A percentile compares a stretch with the other conserved stretches of the same genome.
These are phyloP conservation scores for Eurosta solidaginis DNA, from an alignment of 1,140 invertebrate genomes.

Conservation along the genomic window DNA sequence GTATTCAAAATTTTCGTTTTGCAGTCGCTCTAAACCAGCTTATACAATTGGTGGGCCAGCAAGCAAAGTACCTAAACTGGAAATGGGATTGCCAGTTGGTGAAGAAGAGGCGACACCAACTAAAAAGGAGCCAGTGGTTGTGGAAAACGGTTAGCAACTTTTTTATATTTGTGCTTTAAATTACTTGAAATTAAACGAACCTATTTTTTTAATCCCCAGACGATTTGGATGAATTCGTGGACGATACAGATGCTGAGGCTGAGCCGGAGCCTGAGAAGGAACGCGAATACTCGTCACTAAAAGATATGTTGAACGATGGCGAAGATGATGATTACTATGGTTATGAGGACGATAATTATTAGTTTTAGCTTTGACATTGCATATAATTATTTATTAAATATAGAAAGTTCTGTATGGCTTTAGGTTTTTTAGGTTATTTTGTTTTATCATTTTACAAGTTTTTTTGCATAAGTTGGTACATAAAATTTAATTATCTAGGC, in stretches of 20 bases:
- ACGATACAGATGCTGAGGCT: conserved; percentile 43
- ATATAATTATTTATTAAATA: not conserved
- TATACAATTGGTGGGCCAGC: conserved; percentile 46
- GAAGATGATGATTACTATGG: conserved; percentile 56
- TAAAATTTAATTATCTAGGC: too few relatives aligned
- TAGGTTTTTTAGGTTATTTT: too few relatives aligned
- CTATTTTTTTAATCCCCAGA: conserved; percentile 35
- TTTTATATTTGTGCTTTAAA: not conserved
- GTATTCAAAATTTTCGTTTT: not conserved
- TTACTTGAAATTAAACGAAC: not conserved
- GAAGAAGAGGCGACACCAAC: conserved; percentile 32
- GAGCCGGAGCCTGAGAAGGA: conserved; percentile 44
- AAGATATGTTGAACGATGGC: conserved; percentile 56
- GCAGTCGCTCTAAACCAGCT: conserved; percentile 40
- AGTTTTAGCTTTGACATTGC: not conserved
- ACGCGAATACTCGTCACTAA: conserved; percentile 46
- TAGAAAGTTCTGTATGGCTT: too few relatives aligned
- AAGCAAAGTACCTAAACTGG: conserved; percentile 47
- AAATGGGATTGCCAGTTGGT: conserved; percentile 46
- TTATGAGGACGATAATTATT: conserved; percentile 53
- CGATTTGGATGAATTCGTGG: conserved; percentile 42
- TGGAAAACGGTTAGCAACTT: conserved; percentile 37
- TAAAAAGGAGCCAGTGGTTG: conserved; percentile 38
- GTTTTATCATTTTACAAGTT: too few relatives aligned
- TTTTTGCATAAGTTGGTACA: too few relatives aligned